These are phyloP conservation scores for Xenentodon cancila DNA, from an alignment of 2,797 vertebrate species.

Conservation along the genomic window DNA sequence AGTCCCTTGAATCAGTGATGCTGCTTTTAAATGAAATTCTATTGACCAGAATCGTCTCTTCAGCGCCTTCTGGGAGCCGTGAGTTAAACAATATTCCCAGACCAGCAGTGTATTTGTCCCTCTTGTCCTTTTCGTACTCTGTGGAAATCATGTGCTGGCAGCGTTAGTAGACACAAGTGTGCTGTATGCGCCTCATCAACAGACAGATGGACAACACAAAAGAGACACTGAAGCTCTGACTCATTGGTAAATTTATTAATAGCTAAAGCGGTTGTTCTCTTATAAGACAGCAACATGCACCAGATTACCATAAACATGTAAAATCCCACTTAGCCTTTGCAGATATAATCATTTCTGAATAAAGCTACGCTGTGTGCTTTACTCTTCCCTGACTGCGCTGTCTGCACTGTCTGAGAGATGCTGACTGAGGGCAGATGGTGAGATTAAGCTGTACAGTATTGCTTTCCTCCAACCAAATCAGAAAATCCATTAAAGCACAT, in stretches of 20 bases:
- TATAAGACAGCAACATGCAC: no score
- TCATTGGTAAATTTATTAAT: no score
- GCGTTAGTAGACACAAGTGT: constrained; percentile 10
- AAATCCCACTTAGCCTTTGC: no score
- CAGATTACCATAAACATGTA: no score
- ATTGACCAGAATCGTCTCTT: neutral
- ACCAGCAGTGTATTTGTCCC: constrained; percentile 10
- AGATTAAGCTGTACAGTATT: constrained; percentile 73
- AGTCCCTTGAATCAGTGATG: neutral
- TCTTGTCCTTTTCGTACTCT: constrained; percentile 13
- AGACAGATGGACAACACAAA: neutral
- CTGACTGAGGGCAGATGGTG: constrained; percentile 54
- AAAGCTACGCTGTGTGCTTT: constrained; percentile 13
- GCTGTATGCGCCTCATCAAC: constrained; percentile 11
- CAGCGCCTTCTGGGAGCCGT: constrained; percentile 5
- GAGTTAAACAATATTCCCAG: neutral
- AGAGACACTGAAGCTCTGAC: neutral
- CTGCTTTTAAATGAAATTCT: constrained; percentile 22
- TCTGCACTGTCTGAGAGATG: constrained; percentile 32
- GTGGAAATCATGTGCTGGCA: constrained; percentile 9
- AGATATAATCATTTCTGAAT: neutral
- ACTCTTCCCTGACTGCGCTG: constrained; percentile 71
- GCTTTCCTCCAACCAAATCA: constrained; percentile 65
- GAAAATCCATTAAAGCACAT: constrained; percentile 79
- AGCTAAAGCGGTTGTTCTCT: no score